phyloP scores from a whole-genome alignment of 2,888 invertebrate species.

The Lithophane leautieri region DNA sequence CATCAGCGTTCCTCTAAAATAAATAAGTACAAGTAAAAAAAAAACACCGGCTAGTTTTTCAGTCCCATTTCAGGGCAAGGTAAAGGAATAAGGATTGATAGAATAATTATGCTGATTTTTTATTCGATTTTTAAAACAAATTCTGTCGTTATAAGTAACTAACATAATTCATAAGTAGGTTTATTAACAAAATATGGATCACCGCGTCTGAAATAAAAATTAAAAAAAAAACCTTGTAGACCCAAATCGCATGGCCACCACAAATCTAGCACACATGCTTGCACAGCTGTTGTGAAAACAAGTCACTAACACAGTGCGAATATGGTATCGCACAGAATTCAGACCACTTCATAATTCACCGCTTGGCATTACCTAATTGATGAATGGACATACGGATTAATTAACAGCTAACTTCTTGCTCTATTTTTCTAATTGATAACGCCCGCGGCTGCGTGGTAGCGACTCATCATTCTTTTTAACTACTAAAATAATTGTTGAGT shows the following conservation, averaged over 20 bases:
- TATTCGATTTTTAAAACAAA: not conserved
- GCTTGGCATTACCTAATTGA: slow-evolving; percentile 64
- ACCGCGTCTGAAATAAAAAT: too few species aligned
- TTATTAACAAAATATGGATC: too few species aligned
- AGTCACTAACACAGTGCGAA: slow-evolving; percentile 54
- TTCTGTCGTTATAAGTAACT: not conserved
- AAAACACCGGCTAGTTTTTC: not conserved
- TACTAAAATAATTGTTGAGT: slow-evolving; percentile 14
- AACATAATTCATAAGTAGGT: too few species aligned
- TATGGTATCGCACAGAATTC: slow-evolving; percentile 56
- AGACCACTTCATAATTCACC: slow-evolving; percentile 62
- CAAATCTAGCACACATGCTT: slow-evolving; percentile 57
- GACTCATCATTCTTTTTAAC: slow-evolving; percentile 43
- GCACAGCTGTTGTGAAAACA: slow-evolving; percentile 57
- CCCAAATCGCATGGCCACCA: slow-evolving; percentile 25
- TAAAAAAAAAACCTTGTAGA: not conserved
- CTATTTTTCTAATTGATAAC: slow-evolving; percentile 67
- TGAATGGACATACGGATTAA: slow-evolving; percentile 59
- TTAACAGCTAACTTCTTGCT: slow-evolving; percentile 61
- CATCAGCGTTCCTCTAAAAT: not conserved
- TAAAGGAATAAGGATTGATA: not conserved
- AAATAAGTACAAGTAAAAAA: not conserved
- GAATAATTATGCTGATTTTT: not conserved
- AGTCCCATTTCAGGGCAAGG: too few species aligned
- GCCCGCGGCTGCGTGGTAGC: slow-evolving; percentile 42